Evolutionary conservation across 2,113 vertebrate species (phyloP).

Genomic region (Okapia johnstoni): DNA sequence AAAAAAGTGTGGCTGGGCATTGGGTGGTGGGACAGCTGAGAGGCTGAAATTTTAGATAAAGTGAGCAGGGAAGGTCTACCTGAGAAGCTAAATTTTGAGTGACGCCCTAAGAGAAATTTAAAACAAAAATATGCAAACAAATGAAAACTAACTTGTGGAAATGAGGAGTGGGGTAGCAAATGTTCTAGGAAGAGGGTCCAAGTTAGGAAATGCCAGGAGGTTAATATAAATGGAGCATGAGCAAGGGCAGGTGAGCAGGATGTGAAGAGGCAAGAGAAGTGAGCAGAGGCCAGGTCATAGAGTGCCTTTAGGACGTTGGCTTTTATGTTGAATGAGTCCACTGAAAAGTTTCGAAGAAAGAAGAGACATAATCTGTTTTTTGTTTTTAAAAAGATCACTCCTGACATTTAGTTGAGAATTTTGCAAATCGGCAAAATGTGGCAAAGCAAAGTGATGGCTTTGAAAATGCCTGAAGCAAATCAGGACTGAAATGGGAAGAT

Average conservation of each 20-base stretch:
- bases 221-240: not conserved
- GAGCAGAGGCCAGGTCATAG: accelerated
- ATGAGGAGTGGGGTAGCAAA: accelerated
- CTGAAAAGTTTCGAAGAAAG: not conserved
- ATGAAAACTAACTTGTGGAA: not conserved
- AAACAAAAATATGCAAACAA: not conserved
- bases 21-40: accelerated
- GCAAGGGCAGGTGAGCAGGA: accelerated
- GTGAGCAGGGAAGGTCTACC: not conserved
- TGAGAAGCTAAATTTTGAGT: not conserved
- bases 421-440: not conserved
- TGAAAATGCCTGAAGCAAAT: not conserved
- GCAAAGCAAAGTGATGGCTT: not conserved
- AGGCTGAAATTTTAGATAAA: not conserved
- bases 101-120: not conserved
- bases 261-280: too few relatives aligned
- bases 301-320: not conserved
- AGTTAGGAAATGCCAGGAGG: not conserved
- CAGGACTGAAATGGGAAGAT: not conserved
- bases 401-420: not conserved
- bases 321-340: not conserved
- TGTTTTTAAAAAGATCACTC: not conserved
- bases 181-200: not conserved
- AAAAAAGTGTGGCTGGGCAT: not conserved
- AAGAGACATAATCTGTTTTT: not conserved